Conservation (phyloP, 2,113 vertebrate genomes). For the Acinonyx jubatus region DNA sequence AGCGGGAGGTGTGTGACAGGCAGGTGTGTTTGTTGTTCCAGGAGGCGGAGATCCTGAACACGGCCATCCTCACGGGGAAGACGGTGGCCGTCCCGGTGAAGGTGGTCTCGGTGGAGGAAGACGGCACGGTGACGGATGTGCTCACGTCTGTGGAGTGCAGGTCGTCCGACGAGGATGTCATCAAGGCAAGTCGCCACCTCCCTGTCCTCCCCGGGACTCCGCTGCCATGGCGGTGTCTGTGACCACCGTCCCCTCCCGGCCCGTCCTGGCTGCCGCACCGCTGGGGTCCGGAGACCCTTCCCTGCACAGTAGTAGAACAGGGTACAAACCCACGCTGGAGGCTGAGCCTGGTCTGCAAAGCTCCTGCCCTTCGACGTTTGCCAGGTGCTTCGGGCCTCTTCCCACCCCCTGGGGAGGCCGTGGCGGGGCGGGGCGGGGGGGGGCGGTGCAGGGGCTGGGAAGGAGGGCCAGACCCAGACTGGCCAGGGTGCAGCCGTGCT, state of each 20-base stretch:
- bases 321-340: accelerated
- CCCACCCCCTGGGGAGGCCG: accelerated
- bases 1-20: accelerated
- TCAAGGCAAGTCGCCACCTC: constrained; percentile 88
- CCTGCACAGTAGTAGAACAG: accelerated
- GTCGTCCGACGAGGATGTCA: constrained; percentile 90
- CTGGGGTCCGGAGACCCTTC: not conserved
- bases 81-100: constrained; percentile 91
- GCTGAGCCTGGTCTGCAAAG: accelerated
- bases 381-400: accelerated
- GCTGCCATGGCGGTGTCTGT: not conserved
- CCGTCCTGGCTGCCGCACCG: accelerated
- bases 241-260: not conserved
- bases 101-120: constrained; percentile 89
- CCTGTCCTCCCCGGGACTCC: accelerated
- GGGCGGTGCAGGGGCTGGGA: accelerated
- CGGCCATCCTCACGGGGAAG: constrained; percentile 92
- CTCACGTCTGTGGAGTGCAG: constrained; percentile 90
- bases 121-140: constrained; percentile 88
- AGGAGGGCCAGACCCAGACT: accelerated
- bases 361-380: not conserved
- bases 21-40: constrained; percentile 54
- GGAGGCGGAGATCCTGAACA: constrained; percentile 93
- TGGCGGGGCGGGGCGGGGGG: accelerated
- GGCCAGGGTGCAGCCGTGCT: accelerated